Percentiles rank a stretch among this genome's conserved stretches.
phyloP scores from a whole-genome alignment of 2,113 vertebrate species.

The Isurus oxyrinchus region DNA sequence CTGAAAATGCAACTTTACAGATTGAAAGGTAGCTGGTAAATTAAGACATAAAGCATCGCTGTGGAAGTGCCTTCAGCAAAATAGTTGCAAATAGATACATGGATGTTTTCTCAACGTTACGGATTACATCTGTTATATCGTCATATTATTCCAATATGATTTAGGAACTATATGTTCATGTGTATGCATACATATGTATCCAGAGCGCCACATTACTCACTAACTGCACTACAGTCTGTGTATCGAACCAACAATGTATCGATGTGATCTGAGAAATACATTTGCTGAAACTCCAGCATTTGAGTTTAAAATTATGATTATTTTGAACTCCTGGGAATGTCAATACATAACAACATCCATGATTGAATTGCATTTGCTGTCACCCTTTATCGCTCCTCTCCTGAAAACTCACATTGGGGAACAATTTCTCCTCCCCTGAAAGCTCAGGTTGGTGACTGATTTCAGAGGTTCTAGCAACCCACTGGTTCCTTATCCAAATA shows the following conservation, averaged over 20 bases:
- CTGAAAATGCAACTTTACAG: not conserved
- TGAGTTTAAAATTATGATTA: no score
- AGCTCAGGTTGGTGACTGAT: not conserved
- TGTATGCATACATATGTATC: no score
- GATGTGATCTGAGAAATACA: no score
- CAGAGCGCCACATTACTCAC: no score
- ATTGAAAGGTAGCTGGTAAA: not conserved
- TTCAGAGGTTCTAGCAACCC: not conserved
- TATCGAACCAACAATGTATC: no score
- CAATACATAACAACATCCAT: not conserved
- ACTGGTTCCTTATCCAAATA: not conserved
- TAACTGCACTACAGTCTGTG: no score
- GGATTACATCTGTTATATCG: not conserved
- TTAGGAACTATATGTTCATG: no score
- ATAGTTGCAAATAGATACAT: not conserved
- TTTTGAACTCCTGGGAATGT: no score
- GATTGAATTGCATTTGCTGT: not conserved
- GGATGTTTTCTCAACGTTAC: not conserved
- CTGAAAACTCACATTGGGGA: no score
- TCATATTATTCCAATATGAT: no score
- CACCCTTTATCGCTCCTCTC: not conserved
- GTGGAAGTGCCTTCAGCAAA: not conserved
- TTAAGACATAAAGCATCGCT: not conserved
- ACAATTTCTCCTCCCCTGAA: not conserved
- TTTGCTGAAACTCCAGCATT: no score